These are phyloP conservation scores for Tinamus major DNA, from an alignment of 2,797 vertebrate species.

Conservation along the genomic window DNA sequence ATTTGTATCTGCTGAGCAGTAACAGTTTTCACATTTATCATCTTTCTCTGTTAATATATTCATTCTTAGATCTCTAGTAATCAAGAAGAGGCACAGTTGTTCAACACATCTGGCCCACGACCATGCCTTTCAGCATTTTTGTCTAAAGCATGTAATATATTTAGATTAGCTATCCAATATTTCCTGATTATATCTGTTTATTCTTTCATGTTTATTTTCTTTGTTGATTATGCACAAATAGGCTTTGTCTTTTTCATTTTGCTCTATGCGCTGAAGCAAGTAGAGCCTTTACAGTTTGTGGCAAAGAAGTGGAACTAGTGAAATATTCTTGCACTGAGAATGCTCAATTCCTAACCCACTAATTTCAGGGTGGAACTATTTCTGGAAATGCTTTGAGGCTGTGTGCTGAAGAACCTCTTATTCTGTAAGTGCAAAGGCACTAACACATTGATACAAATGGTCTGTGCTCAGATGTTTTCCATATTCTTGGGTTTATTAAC, in stretches of 20 bases:
- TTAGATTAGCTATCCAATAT: neutral
- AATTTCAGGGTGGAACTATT: constrained; percentile 53
- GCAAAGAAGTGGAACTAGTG: constrained; percentile 7
- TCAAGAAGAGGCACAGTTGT: neutral
- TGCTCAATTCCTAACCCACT: constrained; percentile 30
- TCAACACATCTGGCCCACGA: neutral
- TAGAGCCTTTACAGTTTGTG: constrained; percentile 17
- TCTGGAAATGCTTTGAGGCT: constrained; percentile 23
- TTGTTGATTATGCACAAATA: neutral
- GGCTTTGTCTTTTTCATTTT: neutral
- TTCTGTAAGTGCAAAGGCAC: neutral
- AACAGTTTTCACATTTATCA: neutral
- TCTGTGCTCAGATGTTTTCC: neutral
- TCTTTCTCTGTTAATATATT: neutral
- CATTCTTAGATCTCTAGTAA: neutral
- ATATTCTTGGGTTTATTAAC: neutral
- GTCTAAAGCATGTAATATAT: neutral
- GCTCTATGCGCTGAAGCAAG: neutral
- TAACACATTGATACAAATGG: neutral
- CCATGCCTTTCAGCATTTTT: neutral
- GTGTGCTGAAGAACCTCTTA: constrained; percentile 27
- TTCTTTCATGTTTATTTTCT: neutral
- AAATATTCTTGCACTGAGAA: constrained; percentile 19
- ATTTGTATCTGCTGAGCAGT: neutral
- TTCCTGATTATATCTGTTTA: neutral